These are phyloP conservation scores for Muricea muricata DNA, from an alignment of 92 coral and sea anemone species.

Conservation along the genomic window DNA sequence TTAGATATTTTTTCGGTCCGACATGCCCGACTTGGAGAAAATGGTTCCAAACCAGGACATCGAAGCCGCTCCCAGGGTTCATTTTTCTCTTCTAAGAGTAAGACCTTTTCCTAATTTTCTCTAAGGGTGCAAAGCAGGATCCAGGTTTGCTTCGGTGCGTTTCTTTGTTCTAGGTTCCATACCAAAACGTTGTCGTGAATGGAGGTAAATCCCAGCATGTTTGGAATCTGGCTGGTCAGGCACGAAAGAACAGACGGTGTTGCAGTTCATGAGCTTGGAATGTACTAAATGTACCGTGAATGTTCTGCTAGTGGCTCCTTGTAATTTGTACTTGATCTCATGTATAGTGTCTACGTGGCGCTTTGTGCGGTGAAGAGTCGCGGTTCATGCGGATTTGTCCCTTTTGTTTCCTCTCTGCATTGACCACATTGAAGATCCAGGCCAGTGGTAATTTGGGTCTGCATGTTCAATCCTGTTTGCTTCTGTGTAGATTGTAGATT, in stretches of 20 bases:
- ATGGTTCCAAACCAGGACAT: constrained; percentile 39
- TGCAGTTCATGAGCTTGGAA: constrained; percentile 26
- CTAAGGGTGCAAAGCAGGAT: too few species aligned
- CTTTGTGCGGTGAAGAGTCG: constrained; percentile 36
- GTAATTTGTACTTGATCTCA: constrained; percentile 9
- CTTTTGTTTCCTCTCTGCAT: constrained; percentile 47
- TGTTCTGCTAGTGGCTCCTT: constrained; percentile 28
- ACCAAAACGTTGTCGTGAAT: constrained; percentile 42
- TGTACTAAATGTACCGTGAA: constrained; percentile 12
- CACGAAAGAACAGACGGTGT: constrained; percentile 31
- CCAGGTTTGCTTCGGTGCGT: too few species aligned
- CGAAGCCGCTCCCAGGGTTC: constrained; percentile 27
- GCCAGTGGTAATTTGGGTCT: constrained; percentile 17
- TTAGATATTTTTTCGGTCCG: constrained; percentile 34
- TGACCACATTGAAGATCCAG: constrained; percentile 45
- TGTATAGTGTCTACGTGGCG: constrained; percentile 35
- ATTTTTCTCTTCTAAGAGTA: not conserved
- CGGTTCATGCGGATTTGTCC: constrained; percentile 40
- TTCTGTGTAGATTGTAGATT: constrained; percentile 16
- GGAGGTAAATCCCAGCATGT: constrained; percentile 21
- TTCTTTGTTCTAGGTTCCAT: too few species aligned
- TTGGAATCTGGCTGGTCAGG: constrained; percentile 24
- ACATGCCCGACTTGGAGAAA: constrained; percentile 27
- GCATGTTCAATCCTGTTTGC: constrained; percentile 27
- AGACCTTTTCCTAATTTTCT: constrained; percentile 23